These are phyloP conservation scores for Arrhopalites spinosus DNA, from an alignment of 2,888 invertebrate genomes.

Conservation along the genomic window DNA sequence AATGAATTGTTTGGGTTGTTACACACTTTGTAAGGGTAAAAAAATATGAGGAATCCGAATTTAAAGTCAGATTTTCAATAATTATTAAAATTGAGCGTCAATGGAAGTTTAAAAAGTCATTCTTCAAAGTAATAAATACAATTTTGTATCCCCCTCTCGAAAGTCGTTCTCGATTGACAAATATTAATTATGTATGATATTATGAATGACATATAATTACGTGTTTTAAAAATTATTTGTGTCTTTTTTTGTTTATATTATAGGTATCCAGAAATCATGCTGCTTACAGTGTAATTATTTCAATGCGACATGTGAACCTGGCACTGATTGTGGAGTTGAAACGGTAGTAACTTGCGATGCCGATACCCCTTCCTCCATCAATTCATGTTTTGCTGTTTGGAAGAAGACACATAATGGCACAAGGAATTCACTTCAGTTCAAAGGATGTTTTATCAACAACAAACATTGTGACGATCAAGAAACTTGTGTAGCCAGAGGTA, in stretches of 20 bases:
- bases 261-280: slow-evolving; percentile 35
- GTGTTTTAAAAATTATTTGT: background rate
- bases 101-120: no score
- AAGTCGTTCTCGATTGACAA: no score
- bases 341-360: slow-evolving; percentile 64
- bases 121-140: no score
- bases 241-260: background rate
- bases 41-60: no score
- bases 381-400: slow-evolving; percentile 86
- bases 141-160: no score
- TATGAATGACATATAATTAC: no score
- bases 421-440: slow-evolving; percentile 47
- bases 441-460: slow-evolving; percentile 87
- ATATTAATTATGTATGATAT: no score
- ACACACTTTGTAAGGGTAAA: no score
- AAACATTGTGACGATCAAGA: slow-evolving; percentile 77
- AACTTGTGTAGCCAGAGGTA: slow-evolving; percentile 67
- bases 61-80: no score
- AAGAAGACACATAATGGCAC: slow-evolving; percentile 63
- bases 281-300: slow-evolving; percentile 51
- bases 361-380: slow-evolving; percentile 72
- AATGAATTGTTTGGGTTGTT: no score
- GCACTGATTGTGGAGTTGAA: slow-evolving; percentile 23
- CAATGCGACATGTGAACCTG: slow-evolving; percentile 47
- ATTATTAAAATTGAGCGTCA: no score